A percentile compares a stretch with the other conserved stretches of the same genome.
Evolutionary conservation across 2,113 vertebrate species (phyloP).

Genomic region (Dunckerocampus dactyliophorus): DNA sequence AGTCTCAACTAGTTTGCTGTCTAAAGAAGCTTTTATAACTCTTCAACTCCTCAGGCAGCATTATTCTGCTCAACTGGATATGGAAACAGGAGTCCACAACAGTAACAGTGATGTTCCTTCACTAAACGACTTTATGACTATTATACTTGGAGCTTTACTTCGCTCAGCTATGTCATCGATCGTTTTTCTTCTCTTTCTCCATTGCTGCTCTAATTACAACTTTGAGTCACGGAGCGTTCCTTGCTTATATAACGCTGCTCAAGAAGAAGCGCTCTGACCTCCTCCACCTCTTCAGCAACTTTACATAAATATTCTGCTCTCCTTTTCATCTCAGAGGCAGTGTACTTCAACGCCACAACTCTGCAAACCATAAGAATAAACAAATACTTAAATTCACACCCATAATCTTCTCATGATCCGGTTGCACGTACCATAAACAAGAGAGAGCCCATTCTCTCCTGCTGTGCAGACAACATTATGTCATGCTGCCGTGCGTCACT

Average conservation of each 20-base stretch:
- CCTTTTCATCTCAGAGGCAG: constrained; percentile 24
- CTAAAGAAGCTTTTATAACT: no score
- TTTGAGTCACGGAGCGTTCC: constrained; percentile 29
- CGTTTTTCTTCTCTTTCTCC: constrained; percentile 8
- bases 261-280: constrained; percentile 41
- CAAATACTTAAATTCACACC: no score
- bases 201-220: constrained; percentile 43
- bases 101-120: no score
- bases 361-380: no score
- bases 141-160: background rate
- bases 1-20: no score
- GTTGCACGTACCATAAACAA: background rate
- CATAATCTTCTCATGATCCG: constrained; percentile 1
- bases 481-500: constrained; percentile 55
- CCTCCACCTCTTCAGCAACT: constrained; percentile 45
- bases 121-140: no score
- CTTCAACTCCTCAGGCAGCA: no score
- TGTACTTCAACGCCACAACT: no score
- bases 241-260: constrained; percentile 50
- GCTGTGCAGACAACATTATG: constrained; percentile 48
- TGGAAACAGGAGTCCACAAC: no score
- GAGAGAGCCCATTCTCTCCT: background rate
- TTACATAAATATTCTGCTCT: constrained; percentile 41
- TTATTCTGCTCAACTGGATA: no score
- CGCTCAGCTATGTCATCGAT: background rate